Base-by-base conservation (phyloP, 2,113 vertebrate genomes). In the Siniperca chuatsi region DNA sequence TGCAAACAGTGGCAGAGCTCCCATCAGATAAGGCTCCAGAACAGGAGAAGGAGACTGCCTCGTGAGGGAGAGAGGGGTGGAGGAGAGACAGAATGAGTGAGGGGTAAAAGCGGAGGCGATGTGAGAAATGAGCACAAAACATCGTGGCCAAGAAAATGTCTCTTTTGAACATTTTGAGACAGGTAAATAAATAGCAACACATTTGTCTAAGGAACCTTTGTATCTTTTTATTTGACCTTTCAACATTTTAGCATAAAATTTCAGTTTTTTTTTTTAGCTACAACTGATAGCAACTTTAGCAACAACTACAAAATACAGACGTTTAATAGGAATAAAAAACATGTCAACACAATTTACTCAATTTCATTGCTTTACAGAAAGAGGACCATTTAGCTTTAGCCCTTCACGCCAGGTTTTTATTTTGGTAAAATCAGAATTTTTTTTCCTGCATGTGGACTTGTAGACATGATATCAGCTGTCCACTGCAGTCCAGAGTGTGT, bases 11-110 rank as follows among this genome's bases (percentile, higher is more conserved):
- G 96, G 95, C 96, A 72, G 68, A 8, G 86, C 79, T 94, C 95
- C 96, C 90, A 96, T 96, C 96, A 94, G 95, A 96, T 96, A 96
- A 94, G 87, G 46, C 83, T 77, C 42, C 89, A 86, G 89, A 92
- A 92, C 83, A 89, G 90, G 90, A 93, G 94, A 93, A 86, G 90
- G 90, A 87, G 92, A 81, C 84, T 87, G 90, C 88, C 84, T 86
- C 79, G 89, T 80, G 88, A 88, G 77, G 74, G 75, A 58, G 86
- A 37, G 85, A 54, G 66, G 52, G 40, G 12, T 48, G 66, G 48
- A 57, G 60, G 70, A 46, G 60, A 54, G 33, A 15, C 40, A 12
- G 79, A 89, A 75, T 44, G 90, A 91, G 86, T 71, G 91, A 93
- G 87, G 91, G 88, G 83, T 90, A 81, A 89, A 85, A 81, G 85